These are phyloP conservation scores for Thalassarche chlororhynchos DNA, from an alignment of 2,113 vertebrate genomes.

Conservation along the genomic window DNA sequence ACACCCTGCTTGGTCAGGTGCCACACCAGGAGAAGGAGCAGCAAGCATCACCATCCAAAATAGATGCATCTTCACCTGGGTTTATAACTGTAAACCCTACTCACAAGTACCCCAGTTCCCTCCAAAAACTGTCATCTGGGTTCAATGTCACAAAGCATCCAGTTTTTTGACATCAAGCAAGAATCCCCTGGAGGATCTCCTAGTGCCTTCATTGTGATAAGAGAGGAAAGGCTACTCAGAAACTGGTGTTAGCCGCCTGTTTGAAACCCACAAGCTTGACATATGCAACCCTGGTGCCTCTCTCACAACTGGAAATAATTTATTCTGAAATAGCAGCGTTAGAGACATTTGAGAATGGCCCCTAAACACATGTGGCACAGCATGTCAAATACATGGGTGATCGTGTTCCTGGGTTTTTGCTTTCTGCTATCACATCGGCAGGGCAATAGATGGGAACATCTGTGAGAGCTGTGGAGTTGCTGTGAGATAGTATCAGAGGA, in stretches of 20 bases:
- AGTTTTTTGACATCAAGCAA: not conserved
- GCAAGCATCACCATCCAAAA: not conserved
- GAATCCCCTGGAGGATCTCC: not conserved
- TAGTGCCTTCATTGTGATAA: not conserved
- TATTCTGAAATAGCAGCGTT: not conserved
- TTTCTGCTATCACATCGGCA: accelerated
- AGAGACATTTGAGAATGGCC: not conserved
- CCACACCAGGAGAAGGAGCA: not conserved
- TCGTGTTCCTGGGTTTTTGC: not conserved
- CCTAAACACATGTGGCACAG: not conserved
- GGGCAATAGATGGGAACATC: not conserved
- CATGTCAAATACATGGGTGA: not conserved
- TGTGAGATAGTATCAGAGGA: not conserved
- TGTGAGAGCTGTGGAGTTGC: not conserved
- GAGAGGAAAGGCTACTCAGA: not conserved
- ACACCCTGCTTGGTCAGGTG: not conserved
- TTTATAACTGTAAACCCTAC: not conserved
- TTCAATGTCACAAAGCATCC: not conserved
- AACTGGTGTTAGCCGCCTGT: not conserved
- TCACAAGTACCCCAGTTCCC: not conserved
- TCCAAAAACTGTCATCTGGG: not conserved
- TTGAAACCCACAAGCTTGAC: not conserved
- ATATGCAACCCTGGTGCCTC: not conserved
- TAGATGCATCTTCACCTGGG: not conserved
- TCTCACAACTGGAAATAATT: not conserved